A percentile compares a stretch with the other conserved stretches of the same genome.
These are phyloP conservation scores for Leucozona laternaria DNA, from an alignment of 2,888 invertebrate species.

Conservation along the genomic window DNA sequence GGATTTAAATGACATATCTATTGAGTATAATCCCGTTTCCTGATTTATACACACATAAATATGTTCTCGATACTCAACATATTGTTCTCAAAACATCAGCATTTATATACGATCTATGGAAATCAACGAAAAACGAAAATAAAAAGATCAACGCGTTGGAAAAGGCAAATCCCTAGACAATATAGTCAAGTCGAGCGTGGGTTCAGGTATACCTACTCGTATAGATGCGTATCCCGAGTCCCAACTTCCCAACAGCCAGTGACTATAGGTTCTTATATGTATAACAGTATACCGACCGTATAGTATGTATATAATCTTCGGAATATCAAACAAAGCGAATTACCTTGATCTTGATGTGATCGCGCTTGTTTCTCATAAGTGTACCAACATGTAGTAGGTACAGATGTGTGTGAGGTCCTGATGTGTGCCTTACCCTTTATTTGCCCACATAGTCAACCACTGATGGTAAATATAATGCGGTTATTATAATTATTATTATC, in stretches of 20 bases:
- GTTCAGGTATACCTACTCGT: too few relatives aligned
- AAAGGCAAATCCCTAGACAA: constrained; percentile 70
- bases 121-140: constrained; percentile 16
- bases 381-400: background rate
- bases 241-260: constrained; percentile 28
- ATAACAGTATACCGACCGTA: background rate
- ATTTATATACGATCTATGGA: background rate
- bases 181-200: constrained; percentile 67
- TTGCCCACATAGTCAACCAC: constrained; percentile 22
- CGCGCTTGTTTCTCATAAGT: constrained; percentile 31
- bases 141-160: constrained; percentile 62
- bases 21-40: constrained; percentile 69
- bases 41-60: constrained; percentile 32
- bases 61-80: constrained; percentile 24
- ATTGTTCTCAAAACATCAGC: constrained; percentile 54
- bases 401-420: constrained; percentile 64
- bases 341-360: constrained; percentile 69
- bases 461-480: constrained; percentile 25
- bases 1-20: constrained; percentile 71
- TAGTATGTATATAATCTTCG: constrained; percentile 12
- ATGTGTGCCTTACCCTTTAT: constrained; percentile 65
- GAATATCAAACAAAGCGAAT: constrained; percentile 67
- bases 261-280: constrained; percentile 44
- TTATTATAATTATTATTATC: constrained; percentile 65
- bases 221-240: constrained; percentile 2